Evolutionary conservation across 2,888 invertebrate genomes (phyloP), one percentile per base, ranked within the genome.

Genomic region (Leptinotarsa rubiginosa): DNA sequence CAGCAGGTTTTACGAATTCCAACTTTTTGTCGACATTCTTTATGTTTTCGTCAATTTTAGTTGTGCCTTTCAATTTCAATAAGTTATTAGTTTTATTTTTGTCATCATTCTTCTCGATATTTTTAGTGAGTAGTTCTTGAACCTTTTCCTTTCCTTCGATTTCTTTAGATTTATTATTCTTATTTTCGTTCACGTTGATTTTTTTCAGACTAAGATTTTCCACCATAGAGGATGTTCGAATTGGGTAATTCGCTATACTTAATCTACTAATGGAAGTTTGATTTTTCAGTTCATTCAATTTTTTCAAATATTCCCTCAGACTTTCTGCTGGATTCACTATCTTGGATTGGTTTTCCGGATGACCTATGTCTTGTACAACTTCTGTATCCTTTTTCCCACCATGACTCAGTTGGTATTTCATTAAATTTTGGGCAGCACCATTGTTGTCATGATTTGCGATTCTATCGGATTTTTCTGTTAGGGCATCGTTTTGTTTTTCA

Each of bases 221-320:
- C 16, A 49, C 62, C 49, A 62, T 31, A 7, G 3, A 31, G 1
- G 52, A n/a, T 15, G 16, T 49, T 73, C 50, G 47, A 18, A 3
- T 47, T 16, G 31, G 20, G 4, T 47, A 20, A 54, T 72, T 69
- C 12, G 22, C 22, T 20, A 41, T 54, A 31, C 49, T 54, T 16
- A 56, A 64, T 18, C 65, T 75, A 13, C 75, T 67, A 2, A 72
- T n/a, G 16, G 72, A 49, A 12, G 74, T 70, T 65, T 75, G 72
- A 20, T 77, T 72, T 16, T 69, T 72, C 7, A 74, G 49, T 18
- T 47, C 41, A 18, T 69, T 70, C 25, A 77, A 56, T 22, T 75
- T 72, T 25, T 69, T 70, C 20, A 77, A 22, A 50, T 77, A 75
- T 25, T 72, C 59, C 18, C 10, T 65, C 13, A 75, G 59, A 18